These are phyloP conservation scores for Illadopsis cleaveri DNA, from an alignment of 2,113 vertebrate genomes.

Conservation along the genomic window DNA sequence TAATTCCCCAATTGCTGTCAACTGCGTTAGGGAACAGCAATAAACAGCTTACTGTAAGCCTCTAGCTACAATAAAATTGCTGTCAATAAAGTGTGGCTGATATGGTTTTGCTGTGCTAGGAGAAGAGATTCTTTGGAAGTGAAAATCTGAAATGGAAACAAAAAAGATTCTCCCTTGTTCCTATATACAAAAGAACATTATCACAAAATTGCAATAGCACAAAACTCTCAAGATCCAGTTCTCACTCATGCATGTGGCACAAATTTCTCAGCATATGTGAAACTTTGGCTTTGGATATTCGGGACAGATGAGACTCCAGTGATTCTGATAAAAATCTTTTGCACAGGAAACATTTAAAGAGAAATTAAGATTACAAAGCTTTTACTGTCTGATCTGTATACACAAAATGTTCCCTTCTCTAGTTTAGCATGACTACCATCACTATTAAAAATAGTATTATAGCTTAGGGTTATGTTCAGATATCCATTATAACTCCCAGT, in stretches of 20 bases:
- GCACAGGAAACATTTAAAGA: slow-evolving; percentile 18
- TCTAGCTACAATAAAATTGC: slow-evolving; percentile 80
- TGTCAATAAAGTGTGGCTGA: slow-evolving; percentile 77
- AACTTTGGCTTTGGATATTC: slow-evolving; percentile 15
- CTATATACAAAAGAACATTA: slow-evolving; percentile 30
- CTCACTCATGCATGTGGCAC: neutral
- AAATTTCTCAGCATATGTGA: slow-evolving; percentile 9
- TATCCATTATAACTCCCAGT: slow-evolving; percentile 52
- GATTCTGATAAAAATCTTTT: slow-evolving; percentile 28
- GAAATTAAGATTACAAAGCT: slow-evolving; percentile 2
- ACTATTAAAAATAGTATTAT: slow-evolving; percentile 42
- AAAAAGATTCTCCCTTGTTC: neutral
- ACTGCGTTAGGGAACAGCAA: slow-evolving; percentile 79
- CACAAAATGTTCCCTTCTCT: neutral
- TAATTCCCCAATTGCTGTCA: slow-evolving; percentile 87
- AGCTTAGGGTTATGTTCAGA: slow-evolving; percentile 51
- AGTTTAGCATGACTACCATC: slow-evolving; percentile 6
- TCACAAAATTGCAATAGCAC: slow-evolving; percentile 6
- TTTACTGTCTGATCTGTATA: neutral
- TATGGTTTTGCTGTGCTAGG: slow-evolving; percentile 62
- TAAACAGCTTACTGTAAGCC: slow-evolving; percentile 83
- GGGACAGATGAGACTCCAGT: neutral
- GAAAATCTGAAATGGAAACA: slow-evolving; percentile 54
- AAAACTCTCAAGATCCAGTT: neutral
- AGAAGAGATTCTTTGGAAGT: slow-evolving; percentile 57